A percentile compares a stretch with the other conserved stretches of the same genome.
phyloP scores from a whole-genome alignment of 2,113 vertebrate genomes.

The Daphoenositta chrysoptera region DNA sequence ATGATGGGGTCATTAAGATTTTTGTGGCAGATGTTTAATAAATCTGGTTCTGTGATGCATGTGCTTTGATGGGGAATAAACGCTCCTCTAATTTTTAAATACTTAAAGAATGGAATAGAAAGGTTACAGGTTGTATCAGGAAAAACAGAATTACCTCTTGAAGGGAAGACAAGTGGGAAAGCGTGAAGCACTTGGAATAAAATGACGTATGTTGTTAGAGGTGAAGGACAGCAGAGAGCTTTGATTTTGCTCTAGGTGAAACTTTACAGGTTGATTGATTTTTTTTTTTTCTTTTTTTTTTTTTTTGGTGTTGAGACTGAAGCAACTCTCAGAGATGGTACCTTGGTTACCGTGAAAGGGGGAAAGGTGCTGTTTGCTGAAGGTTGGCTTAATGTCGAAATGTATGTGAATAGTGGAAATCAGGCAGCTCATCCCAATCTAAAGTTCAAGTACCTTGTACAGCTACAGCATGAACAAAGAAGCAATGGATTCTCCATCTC shows the following conservation, averaged over 20 bases:
- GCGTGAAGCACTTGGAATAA: neutral
- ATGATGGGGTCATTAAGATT: neutral
- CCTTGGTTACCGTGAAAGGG: neutral
- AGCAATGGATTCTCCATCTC: neutral
- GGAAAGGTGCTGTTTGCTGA: neutral
- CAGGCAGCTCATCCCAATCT: neutral
- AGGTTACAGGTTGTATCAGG: neutral
- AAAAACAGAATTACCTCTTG: neutral
- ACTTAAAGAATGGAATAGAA: neutral
- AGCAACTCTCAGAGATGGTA: neutral
- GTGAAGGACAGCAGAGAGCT: neutral
- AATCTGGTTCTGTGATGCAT: neutral
- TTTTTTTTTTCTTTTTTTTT: neutral
- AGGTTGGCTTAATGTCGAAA: accelerated
- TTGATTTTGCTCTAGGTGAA: neutral
- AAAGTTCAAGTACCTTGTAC: neutral
- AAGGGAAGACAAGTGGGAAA: neutral
- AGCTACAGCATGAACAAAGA: neutral
- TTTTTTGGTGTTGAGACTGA: neutral
- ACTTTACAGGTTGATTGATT: neutral
- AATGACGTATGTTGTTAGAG: neutral
- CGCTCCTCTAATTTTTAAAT: neutral
- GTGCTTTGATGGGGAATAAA: neutral
- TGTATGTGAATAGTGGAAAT: neutral
- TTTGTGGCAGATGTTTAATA: neutral